Percentiles rank a stretch among this genome's conserved stretches.
These are phyloP conservation scores for Biston stratarius DNA, from an alignment of 2,888 invertebrate genomes.

Conservation along the genomic window DNA sequence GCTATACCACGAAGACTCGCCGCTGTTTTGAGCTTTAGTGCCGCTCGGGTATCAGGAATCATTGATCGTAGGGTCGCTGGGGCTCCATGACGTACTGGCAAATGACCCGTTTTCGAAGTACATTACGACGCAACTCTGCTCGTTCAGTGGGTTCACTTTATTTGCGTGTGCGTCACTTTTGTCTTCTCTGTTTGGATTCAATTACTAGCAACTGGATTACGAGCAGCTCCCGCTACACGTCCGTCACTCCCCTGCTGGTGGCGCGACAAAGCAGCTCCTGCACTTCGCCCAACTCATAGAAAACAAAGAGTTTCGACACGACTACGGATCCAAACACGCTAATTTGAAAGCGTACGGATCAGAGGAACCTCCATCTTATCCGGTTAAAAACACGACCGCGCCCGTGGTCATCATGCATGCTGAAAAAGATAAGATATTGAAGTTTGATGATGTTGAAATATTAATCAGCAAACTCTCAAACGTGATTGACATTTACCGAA, in stretches of 20 bases:
- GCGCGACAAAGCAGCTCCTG: neutral
- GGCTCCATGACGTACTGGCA: neutral
- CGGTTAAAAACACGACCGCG: constrained; percentile 43
- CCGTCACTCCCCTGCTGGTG: neutral
- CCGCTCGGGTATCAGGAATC: neutral
- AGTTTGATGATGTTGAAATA: constrained; percentile 28
- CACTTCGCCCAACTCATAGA: neutral
- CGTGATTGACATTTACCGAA: constrained; percentile 46
- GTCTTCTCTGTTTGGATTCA: neutral
- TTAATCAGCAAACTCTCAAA: constrained; percentile 41
- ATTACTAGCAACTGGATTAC: neutral
- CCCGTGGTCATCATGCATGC: constrained; percentile 49
- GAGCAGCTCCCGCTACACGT: neutral
- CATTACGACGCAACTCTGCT: neutral
- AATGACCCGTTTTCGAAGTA: neutral
- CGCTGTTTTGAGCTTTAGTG: too few relatives aligned
- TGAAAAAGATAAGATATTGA: constrained; percentile 47
- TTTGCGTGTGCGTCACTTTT: neutral
- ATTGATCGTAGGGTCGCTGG: neutral
- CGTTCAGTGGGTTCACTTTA: too few relatives aligned
- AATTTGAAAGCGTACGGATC: constrained; percentile 48
- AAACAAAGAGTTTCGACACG: neutral
- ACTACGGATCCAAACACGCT: neutral
- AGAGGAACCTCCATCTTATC: constrained; percentile 50
- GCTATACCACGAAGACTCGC: neutral